Conservation (phyloP, 2,888 invertebrate species). For the Psylliodes chrysocephalus region DNA sequence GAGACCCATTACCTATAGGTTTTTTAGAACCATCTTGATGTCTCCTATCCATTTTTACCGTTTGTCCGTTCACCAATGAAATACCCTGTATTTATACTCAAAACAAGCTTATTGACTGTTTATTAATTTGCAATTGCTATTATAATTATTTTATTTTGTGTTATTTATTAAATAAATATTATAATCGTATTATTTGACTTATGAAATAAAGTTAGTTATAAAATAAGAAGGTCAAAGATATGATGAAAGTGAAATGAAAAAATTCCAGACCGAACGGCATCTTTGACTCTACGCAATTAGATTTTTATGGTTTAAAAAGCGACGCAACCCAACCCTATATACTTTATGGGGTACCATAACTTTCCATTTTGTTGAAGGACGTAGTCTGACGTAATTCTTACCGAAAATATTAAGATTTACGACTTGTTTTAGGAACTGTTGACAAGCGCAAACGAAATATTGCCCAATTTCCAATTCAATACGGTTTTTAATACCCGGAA, state of each 20-base stretch:
- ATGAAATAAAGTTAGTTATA: no score
- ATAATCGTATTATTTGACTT: no score
- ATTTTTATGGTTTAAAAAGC: conserved; percentile 9
- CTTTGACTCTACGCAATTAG: conserved; percentile 6
- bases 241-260: neutral
- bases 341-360: conserved; percentile 29
- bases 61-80: no score
- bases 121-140: no score
- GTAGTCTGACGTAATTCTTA: neutral
- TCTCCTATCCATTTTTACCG: no score
- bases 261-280: neutral
- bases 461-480: neutral
- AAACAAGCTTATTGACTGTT: no score
- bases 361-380: conserved; percentile 23
- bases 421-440: neutral
- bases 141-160: no score
- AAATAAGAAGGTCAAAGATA: no score
- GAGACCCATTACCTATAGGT: no score
- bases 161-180: no score
- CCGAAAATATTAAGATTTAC: conserved; percentile 1
- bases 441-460: neutral
- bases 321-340: conserved; percentile 14
- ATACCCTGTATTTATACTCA: no score
- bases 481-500: neutral
- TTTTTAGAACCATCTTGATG: no score